Evolutionary conservation across 2,113 vertebrate genomes (phyloP), one percentile per base, ranked within the genome.

Genomic region (Scatophagus argus): DNA sequence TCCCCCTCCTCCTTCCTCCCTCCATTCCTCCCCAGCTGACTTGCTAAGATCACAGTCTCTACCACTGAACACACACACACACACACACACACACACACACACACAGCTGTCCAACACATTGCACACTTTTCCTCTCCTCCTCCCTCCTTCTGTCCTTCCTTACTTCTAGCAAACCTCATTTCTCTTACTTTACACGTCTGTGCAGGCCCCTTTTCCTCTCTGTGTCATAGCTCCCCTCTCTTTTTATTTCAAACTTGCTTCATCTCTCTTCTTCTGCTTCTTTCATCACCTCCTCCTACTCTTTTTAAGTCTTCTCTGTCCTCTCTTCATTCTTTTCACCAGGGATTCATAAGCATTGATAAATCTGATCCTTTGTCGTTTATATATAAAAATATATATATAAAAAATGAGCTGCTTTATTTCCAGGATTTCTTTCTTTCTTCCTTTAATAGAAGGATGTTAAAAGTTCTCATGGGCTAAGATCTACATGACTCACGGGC

Each of bases 261-360:
- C 31, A 52, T 76, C 34, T 69, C 47, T 62, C 38, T 51, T 31
- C 74, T 51, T 58, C 41, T 52, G 9, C 61, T 23, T 3, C 68
- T 82, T 83, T 85, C 70, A 82, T 78, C 68, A 29, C 46, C 56
- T 44, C 17, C 34, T 68, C 23, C 17, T 12, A 3, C 58, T 27
- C 16, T n/a, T 41, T 10, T 17, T 8, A 0, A 3, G 49, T 23
- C 43, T 12, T 38, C 47, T 36, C 36, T 14, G 1, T 55, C 58
- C 52, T 52, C 58, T 34, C 25, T 55, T 38, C 21, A 8, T 79
- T 61, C 21, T 29, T 62, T 46, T 65, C 69, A 69, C 81, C 67
- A 27, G 19, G 29, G 32, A 78, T 88, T 82, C 72, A 74, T 63
- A 78, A 64, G 56, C 74, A 81, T 83, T 73, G 75, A 69, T 84